Conservation (phyloP, 53 echinoderm and acorn worm species). For the Holothuria scabra region DNA sequence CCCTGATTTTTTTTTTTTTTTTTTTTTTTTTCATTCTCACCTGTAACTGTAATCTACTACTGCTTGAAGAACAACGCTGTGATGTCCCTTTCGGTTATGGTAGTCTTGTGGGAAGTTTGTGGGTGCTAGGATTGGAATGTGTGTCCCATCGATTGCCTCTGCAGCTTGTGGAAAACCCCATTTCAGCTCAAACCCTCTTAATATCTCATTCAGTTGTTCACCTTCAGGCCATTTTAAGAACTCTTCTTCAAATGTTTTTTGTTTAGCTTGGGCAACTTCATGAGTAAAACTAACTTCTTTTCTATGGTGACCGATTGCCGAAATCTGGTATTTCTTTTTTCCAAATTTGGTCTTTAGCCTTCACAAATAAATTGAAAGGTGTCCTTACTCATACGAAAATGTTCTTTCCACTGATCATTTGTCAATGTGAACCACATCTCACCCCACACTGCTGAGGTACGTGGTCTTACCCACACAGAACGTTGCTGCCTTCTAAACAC, state of each 20-base stretch:
- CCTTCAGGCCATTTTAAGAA: slow-evolving; percentile 59
- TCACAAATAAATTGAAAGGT: slow-evolving; percentile 58
- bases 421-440: no score
- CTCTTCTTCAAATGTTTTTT: slow-evolving; percentile 25
- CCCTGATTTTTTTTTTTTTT: no score
- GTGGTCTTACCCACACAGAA: no score
- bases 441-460: no score
- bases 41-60: slow-evolving; percentile 64
- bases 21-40: slow-evolving; percentile 7
- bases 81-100: slow-evolving; percentile 70
- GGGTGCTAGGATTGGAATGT: slow-evolving; percentile 61
- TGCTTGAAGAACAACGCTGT: slow-evolving; percentile 72
- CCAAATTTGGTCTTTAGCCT: slow-evolving; percentile 28
- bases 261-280: slow-evolving; percentile 47
- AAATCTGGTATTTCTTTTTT: slow-evolving; percentile 32
- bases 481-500: no score
- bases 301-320: slow-evolving; percentile 42
- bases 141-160: slow-evolving; percentile 68
- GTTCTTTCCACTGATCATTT: slow-evolving; percentile 32
- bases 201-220: slow-evolving; percentile 38
- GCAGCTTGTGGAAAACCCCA: slow-evolving; percentile 55
- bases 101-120: slow-evolving; percentile 55
- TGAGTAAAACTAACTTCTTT: slow-evolving; percentile 54
- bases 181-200: slow-evolving; percentile 57
- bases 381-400: slow-evolving; percentile 59